Conservation (phyloP, 1,140 invertebrate genomes). For the Pseudomyrmex flavicornis region DNA sequence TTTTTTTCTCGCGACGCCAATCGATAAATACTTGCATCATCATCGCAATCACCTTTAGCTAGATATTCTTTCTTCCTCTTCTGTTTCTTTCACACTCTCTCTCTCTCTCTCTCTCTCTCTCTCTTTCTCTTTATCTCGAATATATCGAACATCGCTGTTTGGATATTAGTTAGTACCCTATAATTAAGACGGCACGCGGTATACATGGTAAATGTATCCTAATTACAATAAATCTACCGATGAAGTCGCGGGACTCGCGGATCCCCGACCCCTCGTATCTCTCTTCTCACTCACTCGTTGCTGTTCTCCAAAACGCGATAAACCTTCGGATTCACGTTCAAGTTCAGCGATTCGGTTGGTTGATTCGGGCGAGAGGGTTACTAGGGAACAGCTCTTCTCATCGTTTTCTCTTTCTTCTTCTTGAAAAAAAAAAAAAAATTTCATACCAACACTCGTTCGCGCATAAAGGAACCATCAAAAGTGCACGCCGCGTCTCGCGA, state of each 20-base stretch:
- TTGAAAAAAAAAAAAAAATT: conserved; percentile 21
- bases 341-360: background rate
- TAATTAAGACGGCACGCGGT: conserved; percentile 65
- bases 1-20: conserved; percentile 57
- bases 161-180: conserved; percentile 67
- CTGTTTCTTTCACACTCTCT: too few relatives aligned
- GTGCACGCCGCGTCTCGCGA: conserved; percentile 57
- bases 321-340: conserved; percentile 28
- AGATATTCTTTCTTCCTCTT: background rate
- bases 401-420: background rate
- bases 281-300: conserved; percentile 50
- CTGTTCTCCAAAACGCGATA: conserved; percentile 23
- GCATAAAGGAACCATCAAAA: conserved; percentile 81
- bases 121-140: conserved; percentile 63
- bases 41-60: conserved; percentile 18
- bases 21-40: conserved; percentile 62
- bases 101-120: background rate
- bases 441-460: conserved; percentile 72
- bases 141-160: conserved; percentile 83
- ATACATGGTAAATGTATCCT: conserved; percentile 53
- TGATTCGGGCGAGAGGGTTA: background rate
- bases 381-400: conserved; percentile 1
- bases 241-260: conserved; percentile 44
- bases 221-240: conserved; percentile 44
- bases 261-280: background rate